Percentiles rank a stretch among this genome's conserved stretches.
These are phyloP conservation scores for Ditylenchus dipsaci DNA, from an alignment of 1,140 invertebrate species.

Conservation along the genomic window DNA sequence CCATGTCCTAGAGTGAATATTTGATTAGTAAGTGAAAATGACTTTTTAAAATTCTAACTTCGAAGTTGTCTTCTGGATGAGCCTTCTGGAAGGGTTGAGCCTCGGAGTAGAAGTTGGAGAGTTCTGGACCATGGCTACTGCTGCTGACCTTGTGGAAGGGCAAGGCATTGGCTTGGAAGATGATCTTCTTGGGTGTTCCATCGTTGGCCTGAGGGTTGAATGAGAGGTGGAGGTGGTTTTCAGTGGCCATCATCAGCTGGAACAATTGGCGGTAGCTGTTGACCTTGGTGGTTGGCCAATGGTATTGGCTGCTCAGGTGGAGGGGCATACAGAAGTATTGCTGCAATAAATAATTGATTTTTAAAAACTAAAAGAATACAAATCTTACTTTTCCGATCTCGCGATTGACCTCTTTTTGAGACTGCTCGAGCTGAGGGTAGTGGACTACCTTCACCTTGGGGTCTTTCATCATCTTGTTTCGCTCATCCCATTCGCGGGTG, in stretches of 20 bases:
- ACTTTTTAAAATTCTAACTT: background rate
- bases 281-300: background rate
- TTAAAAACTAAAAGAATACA: too few species aligned
- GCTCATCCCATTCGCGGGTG: background rate
- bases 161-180: conserved; percentile 9
- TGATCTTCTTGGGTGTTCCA: conserved; percentile 22
- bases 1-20: background rate
- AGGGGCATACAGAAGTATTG: background rate
- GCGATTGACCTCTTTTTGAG: background rate
- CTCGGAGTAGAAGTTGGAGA: conserved; percentile 28
- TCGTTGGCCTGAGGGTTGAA: conserved; percentile 23
- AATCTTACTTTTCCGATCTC: background rate
- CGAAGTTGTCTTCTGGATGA: background rate
- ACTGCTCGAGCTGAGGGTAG: background rate
- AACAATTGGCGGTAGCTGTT: conserved; percentile 19
- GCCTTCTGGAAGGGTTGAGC: conserved; percentile 1
- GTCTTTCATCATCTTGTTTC: background rate
- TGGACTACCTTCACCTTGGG: background rate
- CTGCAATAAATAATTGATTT: too few species aligned
- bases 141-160: conserved; percentile 25
- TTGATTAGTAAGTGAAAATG: too few species aligned
- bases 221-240: conserved; percentile 33
- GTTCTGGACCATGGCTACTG: background rate
- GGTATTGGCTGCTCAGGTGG: background rate
- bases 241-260: conserved; percentile 33